Evolutionary conservation across 1,140 invertebrate genomes (phyloP), one percentile per base, ranked within the genome.

Genomic region (Ceratina calcarata): DNA sequence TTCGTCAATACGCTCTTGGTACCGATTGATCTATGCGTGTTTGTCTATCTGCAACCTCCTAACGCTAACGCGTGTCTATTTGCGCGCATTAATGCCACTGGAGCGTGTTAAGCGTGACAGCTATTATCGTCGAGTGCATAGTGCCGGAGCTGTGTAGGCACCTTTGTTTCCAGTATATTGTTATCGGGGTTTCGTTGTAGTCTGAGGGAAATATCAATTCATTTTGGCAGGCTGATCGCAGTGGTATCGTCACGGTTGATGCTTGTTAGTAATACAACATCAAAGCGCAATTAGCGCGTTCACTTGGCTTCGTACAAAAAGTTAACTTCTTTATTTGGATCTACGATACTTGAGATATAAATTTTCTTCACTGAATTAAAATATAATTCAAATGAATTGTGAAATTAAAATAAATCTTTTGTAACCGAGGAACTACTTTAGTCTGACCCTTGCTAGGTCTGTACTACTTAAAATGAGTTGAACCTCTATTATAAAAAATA

Each of bases 131-230:
- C 7, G 37, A 24, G 49, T 20, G 49, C 20, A 68, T 18, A 68
- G 66, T 12, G n/a, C 12, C 62, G 22, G 22, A 18, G 15, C 45
- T 68, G 37, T 45, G 37, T 45, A 45, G 37, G 37, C 10, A 68
- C 22, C 49, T 68, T 68, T 51, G 66, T 45, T n/a, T 68, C 22
- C 22, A 12, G 7, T 68, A 51, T 16, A 68, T 68, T 68, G 66
- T 68, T 53, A 18, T 6, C 49, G 22, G 49, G 7, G 0, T 53
- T 68, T 53, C 66, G 49, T 68, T 68, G 66, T 53, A 53, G 51
- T 53, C 66, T 7, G 45, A 53, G 64, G 64, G 32, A 65, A 65
- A 53, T 68, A 68, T 68, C 66, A 53, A 68, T 68, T 68, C 66
- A 24, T 49, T 68, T 68, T 24, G 16, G 16, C 49, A 53, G 13